Conservation (phyloP, 2,113 vertebrate genomes). For the Rhadina sibilatrix region DNA sequence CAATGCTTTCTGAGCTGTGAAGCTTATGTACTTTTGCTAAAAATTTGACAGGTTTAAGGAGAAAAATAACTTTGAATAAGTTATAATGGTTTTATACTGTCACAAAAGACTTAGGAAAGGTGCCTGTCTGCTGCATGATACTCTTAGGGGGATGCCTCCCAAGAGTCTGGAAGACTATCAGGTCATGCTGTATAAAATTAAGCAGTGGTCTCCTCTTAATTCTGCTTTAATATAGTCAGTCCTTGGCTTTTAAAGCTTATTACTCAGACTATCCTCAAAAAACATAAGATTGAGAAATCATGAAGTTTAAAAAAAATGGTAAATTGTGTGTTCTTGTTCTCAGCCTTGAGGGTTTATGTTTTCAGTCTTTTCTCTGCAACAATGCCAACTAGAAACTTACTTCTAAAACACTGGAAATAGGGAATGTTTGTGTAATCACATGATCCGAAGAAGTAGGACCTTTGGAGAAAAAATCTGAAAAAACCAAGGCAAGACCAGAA, state of each 20-base stretch:
- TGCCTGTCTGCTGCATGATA: not conserved
- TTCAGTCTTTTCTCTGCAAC: slow-evolving; percentile 13
- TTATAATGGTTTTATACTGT: not conserved
- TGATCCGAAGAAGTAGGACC: not conserved
- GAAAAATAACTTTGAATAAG: not conserved
- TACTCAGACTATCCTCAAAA: slow-evolving; percentile 36
- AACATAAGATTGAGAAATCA: slow-evolving; percentile 38
- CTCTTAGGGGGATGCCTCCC: not conserved
- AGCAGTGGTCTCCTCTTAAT: not conserved
- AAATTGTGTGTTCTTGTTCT: slow-evolving; percentile 27
- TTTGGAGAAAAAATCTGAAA: not conserved
- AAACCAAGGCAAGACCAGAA: not conserved
- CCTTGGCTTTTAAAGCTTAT: not conserved
- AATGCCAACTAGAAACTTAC: not conserved
- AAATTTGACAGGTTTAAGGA: not conserved
- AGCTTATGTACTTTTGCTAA: not conserved
- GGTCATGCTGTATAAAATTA: not conserved
- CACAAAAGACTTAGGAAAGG: not conserved
- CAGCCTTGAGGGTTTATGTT: slow-evolving; percentile 32
- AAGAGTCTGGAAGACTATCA: not conserved
- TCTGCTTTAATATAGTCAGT: not conserved
- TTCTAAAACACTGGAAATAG: slow-evolving; percentile 18
- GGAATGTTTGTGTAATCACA: slow-evolving; percentile 15
- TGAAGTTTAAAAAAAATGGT: not conserved
- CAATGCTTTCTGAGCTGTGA: not conserved